Evolutionary conservation across 2,888 invertebrate genomes (phyloP).

Genomic region (Cerastis leucographa): DNA sequence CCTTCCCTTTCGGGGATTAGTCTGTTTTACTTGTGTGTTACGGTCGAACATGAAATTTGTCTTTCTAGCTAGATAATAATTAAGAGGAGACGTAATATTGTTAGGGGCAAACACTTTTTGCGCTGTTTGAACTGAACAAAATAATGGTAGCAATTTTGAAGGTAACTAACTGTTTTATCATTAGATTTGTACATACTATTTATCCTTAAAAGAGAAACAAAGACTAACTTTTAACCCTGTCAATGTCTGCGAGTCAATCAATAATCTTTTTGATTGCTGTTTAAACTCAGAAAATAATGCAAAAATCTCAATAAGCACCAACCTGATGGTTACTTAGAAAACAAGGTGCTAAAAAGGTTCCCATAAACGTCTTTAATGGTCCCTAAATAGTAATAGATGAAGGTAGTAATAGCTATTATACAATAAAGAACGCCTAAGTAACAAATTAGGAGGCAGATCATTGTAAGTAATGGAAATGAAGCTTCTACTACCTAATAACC

Average conservation of each 20-base stretch:
- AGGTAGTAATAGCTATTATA: slow-evolving; percentile 13
- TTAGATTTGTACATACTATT: not conserved
- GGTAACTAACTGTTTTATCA: not conserved
- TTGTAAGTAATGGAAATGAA: slow-evolving; percentile 61
- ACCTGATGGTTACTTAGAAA: slow-evolving; percentile 4
- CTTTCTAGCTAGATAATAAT: not conserved
- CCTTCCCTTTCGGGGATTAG: slow-evolving; percentile 38
- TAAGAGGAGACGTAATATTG: not conserved
- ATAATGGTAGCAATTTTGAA: not conserved
- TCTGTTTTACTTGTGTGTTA: slow-evolving; percentile 27
- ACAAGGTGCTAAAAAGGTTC: not conserved
- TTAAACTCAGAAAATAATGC: not conserved
- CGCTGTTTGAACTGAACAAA: not conserved
- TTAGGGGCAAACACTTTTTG: not conserved
- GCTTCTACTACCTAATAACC: slow-evolving; percentile 41
- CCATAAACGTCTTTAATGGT: slow-evolving; percentile 24
- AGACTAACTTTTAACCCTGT: no score
- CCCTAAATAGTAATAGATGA: slow-evolving; percentile 11
- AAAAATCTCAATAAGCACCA: not conserved
- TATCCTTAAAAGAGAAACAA: no score
- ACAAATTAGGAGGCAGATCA: slow-evolving; percentile 45
- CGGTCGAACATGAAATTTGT: slow-evolving; percentile 18
- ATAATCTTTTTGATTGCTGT: not conserved
- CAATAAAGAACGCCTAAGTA: slow-evolving; percentile 25
- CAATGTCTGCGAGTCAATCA: no score